A percentile compares a stretch with the other conserved stretches of the same genome.
These are phyloP conservation scores for Mirza zaza DNA, from an alignment of 2,113 vertebrate genomes.

Conservation along the genomic window DNA sequence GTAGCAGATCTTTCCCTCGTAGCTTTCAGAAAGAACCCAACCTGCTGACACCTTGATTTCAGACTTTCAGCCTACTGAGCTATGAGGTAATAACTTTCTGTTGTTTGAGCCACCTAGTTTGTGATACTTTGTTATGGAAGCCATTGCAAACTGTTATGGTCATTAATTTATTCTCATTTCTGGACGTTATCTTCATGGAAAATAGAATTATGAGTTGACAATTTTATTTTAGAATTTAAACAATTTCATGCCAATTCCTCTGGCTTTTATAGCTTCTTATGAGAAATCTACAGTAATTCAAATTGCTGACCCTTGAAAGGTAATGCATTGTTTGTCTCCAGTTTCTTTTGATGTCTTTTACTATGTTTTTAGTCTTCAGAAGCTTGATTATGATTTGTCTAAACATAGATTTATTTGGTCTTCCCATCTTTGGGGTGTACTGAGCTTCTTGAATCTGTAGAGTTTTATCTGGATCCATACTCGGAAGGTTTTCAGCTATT, in stretches of 20 bases:
- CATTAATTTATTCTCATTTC: neutral
- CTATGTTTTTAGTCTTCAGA: neutral
- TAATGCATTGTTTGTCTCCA: neutral
- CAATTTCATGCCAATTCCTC: neutral
- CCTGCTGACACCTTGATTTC: neutral
- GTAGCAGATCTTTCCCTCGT: neutral
- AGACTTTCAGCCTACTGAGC: neutral
- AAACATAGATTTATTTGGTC: neutral
- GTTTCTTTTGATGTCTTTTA: neutral
- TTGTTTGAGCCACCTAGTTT: neutral
- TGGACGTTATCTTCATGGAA: neutral
- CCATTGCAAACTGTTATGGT: neutral
- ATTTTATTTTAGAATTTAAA: neutral
- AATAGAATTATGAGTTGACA: neutral
- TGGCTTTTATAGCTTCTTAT: neutral
- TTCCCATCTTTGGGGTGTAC: neutral
- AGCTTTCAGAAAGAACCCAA: neutral
- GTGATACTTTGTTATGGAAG: neutral
- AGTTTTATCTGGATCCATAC: neutral
- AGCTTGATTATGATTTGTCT: neutral
- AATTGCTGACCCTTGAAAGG: neutral
- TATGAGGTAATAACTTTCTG: neutral
- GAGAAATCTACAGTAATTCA: neutral
- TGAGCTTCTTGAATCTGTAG: neutral
- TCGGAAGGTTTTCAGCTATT: neutral